These are phyloP conservation scores for Saxidomus purpurata DNA, from an alignment of 1,140 invertebrate species.

Conservation along the genomic window DNA sequence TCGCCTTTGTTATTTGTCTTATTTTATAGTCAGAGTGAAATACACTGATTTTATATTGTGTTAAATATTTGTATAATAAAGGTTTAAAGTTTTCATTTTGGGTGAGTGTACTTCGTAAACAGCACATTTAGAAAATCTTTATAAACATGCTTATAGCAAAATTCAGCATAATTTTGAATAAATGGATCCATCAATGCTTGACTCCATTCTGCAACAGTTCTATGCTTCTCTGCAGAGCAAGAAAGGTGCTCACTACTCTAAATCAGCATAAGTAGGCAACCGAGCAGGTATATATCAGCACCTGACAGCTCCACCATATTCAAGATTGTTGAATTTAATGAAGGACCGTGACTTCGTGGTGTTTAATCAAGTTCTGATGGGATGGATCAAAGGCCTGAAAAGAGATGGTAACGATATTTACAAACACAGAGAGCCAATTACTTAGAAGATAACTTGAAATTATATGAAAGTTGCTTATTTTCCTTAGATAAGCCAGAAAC, in stretches of 20 bases:
- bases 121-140: too few relatives aligned
- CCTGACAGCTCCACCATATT: constrained; percentile 5
- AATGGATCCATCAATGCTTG: neutral
- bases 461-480: constrained; percentile 21
- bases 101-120: neutral
- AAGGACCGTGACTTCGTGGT: constrained; percentile 26
- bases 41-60: too few relatives aligned
- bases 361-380: constrained; percentile 16
- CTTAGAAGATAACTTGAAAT: neutral
- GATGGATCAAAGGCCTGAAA: constrained; percentile 15
- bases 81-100: too few relatives aligned
- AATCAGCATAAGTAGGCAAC: neutral
- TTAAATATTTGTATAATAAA: too few relatives aligned
- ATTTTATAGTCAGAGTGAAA: too few relatives aligned
- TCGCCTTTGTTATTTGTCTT: too few relatives aligned
- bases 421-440: constrained; percentile 21
- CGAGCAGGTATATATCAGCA: neutral
- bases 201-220: neutral
- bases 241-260: constrained; percentile 12
- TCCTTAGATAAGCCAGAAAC: neutral
- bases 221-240: constrained; percentile 6
- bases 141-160: too few relatives aligned
- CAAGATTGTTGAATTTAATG: constrained; percentile 16
- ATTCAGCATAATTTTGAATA: too few relatives aligned
- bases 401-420: constrained; percentile 32